Percentiles rank a stretch among this genome's conserved stretches.
phyloP scores from a whole-genome alignment of 2,797 vertebrate genomes.

The Oryzias dopingdopingensis region DNA sequence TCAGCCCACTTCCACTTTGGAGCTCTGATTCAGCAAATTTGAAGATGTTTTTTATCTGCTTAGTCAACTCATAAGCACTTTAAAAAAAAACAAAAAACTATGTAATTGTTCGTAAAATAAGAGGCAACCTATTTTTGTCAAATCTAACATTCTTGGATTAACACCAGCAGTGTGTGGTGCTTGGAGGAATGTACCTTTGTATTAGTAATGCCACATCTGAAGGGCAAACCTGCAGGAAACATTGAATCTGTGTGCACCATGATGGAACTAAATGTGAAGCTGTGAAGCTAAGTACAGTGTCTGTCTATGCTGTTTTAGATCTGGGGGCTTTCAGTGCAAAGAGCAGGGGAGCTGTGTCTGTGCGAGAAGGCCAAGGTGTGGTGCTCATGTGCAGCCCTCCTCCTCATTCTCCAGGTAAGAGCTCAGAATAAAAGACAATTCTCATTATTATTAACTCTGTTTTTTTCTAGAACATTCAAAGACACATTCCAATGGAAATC shows the following conservation, averaged over 20 bases:
- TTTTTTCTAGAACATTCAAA: not conserved
- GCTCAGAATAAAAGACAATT: not conserved
- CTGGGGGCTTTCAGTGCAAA: slow-evolving; percentile 88
- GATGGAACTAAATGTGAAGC: not conserved
- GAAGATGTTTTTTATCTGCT: not conserved
- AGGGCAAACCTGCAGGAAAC: too few relatives aligned
- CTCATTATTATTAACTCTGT: not conserved
- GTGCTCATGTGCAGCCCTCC: slow-evolving; percentile 95
- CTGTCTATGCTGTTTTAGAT: slow-evolving; percentile 72
- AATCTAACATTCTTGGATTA: too few relatives aligned
- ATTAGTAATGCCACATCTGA: too few relatives aligned
- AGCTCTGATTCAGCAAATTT: not conserved
- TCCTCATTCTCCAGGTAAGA: slow-evolving; percentile 91
- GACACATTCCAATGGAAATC: too few relatives aligned
- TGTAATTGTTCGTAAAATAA: not conserved
- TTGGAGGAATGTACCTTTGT: too few relatives aligned
- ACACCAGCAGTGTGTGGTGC: too few relatives aligned
- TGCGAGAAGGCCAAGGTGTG: slow-evolving; percentile 95
- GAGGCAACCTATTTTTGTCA: too few relatives aligned
- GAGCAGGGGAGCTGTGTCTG: slow-evolving; percentile 89
- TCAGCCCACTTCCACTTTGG: slow-evolving; percentile 11
- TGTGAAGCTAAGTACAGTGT: slow-evolving; percentile 4
- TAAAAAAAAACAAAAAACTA: not conserved
- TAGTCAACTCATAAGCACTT: not conserved
- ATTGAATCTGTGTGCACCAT: not conserved